Percentiles rank a stretch among this genome's conserved stretches.
Evolutionary conservation across 2,113 vertebrate species (phyloP).

Genomic region (Chaetodon trifascialis): DNA sequence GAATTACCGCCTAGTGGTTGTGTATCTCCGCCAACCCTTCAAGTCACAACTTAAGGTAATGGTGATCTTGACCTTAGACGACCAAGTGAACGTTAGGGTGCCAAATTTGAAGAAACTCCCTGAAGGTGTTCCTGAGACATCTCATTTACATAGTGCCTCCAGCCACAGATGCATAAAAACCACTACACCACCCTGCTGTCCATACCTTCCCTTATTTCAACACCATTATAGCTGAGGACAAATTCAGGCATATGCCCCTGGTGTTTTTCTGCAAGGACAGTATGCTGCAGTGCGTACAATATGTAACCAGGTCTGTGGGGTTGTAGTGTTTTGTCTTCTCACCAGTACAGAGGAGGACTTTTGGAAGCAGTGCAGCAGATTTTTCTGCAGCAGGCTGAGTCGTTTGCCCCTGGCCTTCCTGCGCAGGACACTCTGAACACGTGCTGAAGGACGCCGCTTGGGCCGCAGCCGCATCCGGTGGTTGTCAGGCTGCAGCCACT

Average conservation of each 20-base stretch:
- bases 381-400: slow-evolving; percentile 87
- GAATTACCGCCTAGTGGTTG: too few relatives aligned
- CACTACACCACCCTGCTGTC: neutral
- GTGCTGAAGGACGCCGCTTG: slow-evolving; percentile 85
- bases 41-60: too few relatives aligned
- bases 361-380: slow-evolving; percentile 87
- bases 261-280: slow-evolving; percentile 25
- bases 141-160: too few relatives aligned
- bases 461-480: slow-evolving; percentile 87
- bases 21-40: too few relatives aligned
- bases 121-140: too few relatives aligned
- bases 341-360: slow-evolving; percentile 89
- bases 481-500: slow-evolving; percentile 87
- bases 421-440: slow-evolving; percentile 86
- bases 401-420: slow-evolving; percentile 80
- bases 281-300: slow-evolving; percentile 44
- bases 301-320: neutral
- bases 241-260: neutral
- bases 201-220: neutral
- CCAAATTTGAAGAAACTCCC: too few relatives aligned
- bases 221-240: neutral
- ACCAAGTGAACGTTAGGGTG: too few relatives aligned
- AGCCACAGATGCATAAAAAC: neutral
- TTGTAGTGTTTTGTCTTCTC: slow-evolving; percentile 72
- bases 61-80: too few relatives aligned